Percentiles rank a stretch among this genome's conserved stretches.
Evolutionary conservation across 1,140 invertebrate genomes (phyloP).

Genomic region (Orussus abietinus): DNA sequence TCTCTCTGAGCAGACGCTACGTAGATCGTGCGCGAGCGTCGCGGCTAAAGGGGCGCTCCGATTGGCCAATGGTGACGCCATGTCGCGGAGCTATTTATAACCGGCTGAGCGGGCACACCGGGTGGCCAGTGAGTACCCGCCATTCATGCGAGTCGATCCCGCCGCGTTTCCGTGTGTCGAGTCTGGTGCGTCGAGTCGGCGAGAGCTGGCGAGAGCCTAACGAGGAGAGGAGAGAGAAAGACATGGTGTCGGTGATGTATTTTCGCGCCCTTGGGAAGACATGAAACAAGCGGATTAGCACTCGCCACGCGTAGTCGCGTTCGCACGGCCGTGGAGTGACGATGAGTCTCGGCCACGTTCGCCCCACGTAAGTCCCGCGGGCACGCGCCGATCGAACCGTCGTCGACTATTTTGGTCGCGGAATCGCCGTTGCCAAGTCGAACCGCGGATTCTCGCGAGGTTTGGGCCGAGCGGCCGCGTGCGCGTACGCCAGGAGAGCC

Average conservation of each 20-base stretch:
- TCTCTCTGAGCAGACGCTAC: neutral
- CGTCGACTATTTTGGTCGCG: constrained; percentile 13
- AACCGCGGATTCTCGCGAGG: constrained; percentile 1
- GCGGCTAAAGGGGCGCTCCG: neutral
- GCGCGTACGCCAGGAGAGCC: constrained; percentile 14
- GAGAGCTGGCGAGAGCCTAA: constrained; percentile 5
- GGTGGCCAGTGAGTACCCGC: constrained; percentile 37
- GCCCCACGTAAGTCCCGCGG: constrained; percentile 44
- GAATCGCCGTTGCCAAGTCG: constrained; percentile 25
- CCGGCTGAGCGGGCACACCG: constrained; percentile 35
- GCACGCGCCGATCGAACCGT: constrained; percentile 7
- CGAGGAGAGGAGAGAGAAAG: constrained; percentile 24
- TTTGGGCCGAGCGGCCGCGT: neutral
- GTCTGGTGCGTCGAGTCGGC: constrained; percentile 17
- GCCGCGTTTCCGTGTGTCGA: constrained; percentile 41
- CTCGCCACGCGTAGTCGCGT: constrained; percentile 18
- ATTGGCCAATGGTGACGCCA: constrained; percentile 41
- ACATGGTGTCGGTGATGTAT: constrained; percentile 45
- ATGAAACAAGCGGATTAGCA: constrained; percentile 39
- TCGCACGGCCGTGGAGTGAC: constrained; percentile 25
- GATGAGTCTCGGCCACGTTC: constrained; percentile 35
- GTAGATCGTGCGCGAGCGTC: constrained; percentile 5
- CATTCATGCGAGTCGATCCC: constrained; percentile 51
- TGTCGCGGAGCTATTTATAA: constrained; percentile 39
- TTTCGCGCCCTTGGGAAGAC: constrained; percentile 28